phyloP scores from a whole-genome alignment of 2,113 vertebrate species.

The Zootoca vivipara region DNA sequence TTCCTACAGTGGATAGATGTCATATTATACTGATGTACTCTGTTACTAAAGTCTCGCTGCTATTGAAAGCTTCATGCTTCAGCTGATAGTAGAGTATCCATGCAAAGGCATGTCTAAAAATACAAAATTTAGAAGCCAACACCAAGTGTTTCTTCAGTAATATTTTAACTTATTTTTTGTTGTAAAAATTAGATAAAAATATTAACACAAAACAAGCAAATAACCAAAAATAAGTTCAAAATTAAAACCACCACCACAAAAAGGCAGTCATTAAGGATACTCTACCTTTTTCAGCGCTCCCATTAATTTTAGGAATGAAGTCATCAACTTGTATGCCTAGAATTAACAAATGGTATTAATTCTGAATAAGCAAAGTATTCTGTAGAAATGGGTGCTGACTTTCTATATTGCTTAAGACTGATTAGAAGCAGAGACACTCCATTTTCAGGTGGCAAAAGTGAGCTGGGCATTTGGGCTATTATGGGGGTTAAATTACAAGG shows the following conservation, averaged over 20 bases:
- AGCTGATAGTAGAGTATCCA: not conserved
- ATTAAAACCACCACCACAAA: conserved; percentile 39
- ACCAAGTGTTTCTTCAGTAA: conserved; percentile 5
- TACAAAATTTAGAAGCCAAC: not conserved
- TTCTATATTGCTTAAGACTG: not conserved
- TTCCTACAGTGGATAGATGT: not conserved
- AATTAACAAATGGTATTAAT: conserved; percentile 83
- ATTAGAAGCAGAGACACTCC: not conserved
- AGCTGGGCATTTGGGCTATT: not conserved
- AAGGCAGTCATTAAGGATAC: conserved; percentile 71
- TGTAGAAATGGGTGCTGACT: conserved; percentile 22
- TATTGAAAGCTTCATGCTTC: not conserved
- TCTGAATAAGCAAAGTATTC: conserved; percentile 60
- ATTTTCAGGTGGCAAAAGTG: not conserved
- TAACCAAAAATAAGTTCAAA: conserved; percentile 35
- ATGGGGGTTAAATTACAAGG: not conserved
- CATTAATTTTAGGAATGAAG: conserved; percentile 89
- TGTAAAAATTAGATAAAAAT: not conserved
- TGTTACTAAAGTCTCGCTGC: not conserved
- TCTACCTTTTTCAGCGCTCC: conserved; percentile 85
- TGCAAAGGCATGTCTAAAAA: not conserved
- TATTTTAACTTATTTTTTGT: not conserved
- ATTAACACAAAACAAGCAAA: not conserved
- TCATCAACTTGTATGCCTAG: conserved; percentile 87
- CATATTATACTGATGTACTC: not conserved